These are phyloP conservation scores for Crocidura indochinensis DNA, from an alignment of 2,797 vertebrate species.

Conservation along the genomic window DNA sequence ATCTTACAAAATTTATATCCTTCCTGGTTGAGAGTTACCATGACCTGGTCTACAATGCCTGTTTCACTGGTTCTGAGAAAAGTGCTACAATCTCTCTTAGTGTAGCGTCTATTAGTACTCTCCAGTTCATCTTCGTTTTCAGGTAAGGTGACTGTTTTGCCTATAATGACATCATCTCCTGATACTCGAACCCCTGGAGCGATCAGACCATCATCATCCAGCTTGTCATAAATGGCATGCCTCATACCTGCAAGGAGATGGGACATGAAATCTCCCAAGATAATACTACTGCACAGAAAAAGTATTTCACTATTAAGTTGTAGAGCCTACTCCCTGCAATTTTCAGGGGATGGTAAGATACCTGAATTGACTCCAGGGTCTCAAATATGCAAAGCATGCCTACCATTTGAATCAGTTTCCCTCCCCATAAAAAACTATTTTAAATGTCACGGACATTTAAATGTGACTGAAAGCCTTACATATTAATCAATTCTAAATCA, in stretches of 20 bases:
- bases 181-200: constrained; percentile 98
- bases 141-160: constrained; percentile 97
- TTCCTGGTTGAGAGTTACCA: constrained; percentile 99
- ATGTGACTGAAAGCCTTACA: constrained; percentile 52
- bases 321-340: too few species aligned
- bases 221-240: constrained; percentile 98
- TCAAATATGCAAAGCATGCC: too few species aligned
- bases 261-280: neutral
- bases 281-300: neutral
- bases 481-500: constrained; percentile 43
- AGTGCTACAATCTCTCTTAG: constrained; percentile 98
- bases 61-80: constrained; percentile 98
- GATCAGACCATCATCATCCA: constrained; percentile 98
- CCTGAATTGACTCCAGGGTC: too few species aligned
- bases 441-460: constrained; percentile 10
- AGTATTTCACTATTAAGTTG: neutral
- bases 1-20: constrained; percentile 99
- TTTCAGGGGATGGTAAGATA: too few species aligned
- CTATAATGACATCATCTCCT: constrained; percentile 99
- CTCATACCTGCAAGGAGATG: constrained; percentile 94
- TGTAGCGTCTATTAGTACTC: constrained; percentile 96
- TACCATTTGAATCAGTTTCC: too few species aligned
- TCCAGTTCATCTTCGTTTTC: constrained; percentile 98
- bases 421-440: neutral
- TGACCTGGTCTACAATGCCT: constrained; percentile 99